These are phyloP conservation scores for Maniola jurtina DNA, from an alignment of 1,140 invertebrate genomes.

Conservation along the genomic window DNA sequence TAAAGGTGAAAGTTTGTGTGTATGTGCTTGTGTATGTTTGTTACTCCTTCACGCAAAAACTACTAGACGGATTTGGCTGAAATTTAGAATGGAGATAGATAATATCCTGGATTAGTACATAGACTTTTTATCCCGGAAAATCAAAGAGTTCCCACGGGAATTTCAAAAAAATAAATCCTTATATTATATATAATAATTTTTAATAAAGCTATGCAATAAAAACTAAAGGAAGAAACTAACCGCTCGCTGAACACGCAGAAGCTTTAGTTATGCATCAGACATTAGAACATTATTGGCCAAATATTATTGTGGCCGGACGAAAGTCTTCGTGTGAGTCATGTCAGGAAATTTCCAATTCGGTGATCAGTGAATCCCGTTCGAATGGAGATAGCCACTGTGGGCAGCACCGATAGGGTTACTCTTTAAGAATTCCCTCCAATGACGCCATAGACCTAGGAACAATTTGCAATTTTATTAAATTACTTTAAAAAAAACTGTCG, in stretches of 20 bases:
- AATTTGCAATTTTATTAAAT: not conserved
- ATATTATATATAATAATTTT: too few relatives aligned
- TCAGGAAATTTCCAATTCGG: slow-evolving; percentile 47
- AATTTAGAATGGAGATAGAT: too few relatives aligned
- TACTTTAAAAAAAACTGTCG: not conserved
- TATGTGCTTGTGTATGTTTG: too few relatives aligned
- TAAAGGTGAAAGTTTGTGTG: too few relatives aligned
- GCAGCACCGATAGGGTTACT: slow-evolving; percentile 54
- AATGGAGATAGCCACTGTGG: slow-evolving; percentile 53
- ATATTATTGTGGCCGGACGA: slow-evolving; percentile 19
- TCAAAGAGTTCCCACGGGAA: too few relatives aligned
- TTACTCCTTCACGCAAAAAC: too few relatives aligned
- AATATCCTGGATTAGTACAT: too few relatives aligned
- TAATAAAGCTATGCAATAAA: too few relatives aligned
- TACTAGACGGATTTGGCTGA: too few relatives aligned
- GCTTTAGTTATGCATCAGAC: not conserved
- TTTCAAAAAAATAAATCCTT: too few relatives aligned
- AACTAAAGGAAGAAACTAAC: not conserved
- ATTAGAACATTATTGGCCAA: slow-evolving; percentile 12
- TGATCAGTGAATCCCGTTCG: slow-evolving; percentile 41
- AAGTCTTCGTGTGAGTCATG: slow-evolving; percentile 29
- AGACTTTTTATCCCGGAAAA: too few relatives aligned
- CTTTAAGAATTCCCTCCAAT: slow-evolving; percentile 44
- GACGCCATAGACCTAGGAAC: slow-evolving; percentile 3
- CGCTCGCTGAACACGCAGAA: not conserved